These are phyloP conservation scores for Anolis apletophallus DNA, from an alignment of 2,797 vertebrate genomes.

Conservation along the genomic window DNA sequence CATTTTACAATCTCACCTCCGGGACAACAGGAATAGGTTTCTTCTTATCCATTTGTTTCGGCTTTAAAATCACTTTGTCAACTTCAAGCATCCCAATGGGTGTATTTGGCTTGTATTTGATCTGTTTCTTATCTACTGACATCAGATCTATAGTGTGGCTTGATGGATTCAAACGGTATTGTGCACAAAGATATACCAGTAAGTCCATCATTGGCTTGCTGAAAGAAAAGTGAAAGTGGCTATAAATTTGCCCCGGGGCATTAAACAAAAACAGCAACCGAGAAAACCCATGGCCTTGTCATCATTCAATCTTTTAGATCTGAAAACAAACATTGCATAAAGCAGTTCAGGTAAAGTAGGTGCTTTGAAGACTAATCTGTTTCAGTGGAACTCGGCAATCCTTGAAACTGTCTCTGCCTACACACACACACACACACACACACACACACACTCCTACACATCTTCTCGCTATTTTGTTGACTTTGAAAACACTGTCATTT, in stretches of 20 bases:
- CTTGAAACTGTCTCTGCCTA: background rate
- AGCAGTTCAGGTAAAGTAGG: background rate
- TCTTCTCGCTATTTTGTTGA: background rate
- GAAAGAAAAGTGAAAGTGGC: slow-evolving; percentile 61
- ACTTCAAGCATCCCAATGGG: slow-evolving; percentile 91
- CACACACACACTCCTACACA: background rate
- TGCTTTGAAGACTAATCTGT: background rate
- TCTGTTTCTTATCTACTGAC: slow-evolving; percentile 85
- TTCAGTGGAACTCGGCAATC: background rate
- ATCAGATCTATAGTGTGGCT: slow-evolving; percentile 91
- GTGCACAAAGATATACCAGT: slow-evolving; percentile 91
- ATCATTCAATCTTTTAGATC: background rate
- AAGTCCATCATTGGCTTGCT: slow-evolving; percentile 98
- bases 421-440: background rate
- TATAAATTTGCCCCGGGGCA: background rate
- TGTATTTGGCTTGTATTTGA: slow-evolving; percentile 95
- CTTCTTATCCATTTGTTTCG: slow-evolving; percentile 89
- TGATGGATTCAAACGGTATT: slow-evolving; percentile 95
- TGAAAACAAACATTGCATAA: background rate
- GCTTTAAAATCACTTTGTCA: slow-evolving; percentile 91
- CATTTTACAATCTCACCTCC: slow-evolving; percentile 83
- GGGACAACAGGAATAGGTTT: slow-evolving; percentile 89
- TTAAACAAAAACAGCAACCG: fast-evolving
- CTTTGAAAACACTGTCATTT: background rate
- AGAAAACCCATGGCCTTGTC: background rate